Conservation (phyloP, 2,113 vertebrate genomes). For the Serilophus lunatus region DNA sequence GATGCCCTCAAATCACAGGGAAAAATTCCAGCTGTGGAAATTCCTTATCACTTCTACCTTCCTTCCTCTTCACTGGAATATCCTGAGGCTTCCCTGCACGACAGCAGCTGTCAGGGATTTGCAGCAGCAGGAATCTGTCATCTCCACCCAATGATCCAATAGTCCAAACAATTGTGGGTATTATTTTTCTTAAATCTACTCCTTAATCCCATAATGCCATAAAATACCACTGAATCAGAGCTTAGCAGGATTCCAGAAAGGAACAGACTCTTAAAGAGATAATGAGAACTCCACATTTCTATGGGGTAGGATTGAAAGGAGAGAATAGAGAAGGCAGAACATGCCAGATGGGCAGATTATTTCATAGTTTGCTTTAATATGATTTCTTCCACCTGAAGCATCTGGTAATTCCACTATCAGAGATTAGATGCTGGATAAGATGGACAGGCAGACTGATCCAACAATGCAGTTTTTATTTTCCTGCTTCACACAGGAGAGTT, state of each 20-base stretch:
- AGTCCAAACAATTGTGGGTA: slow-evolving; percentile 10
- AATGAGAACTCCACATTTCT: slow-evolving; percentile 22
- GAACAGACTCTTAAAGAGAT: slow-evolving; percentile 46
- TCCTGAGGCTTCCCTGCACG: not conserved
- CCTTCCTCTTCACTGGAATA: not conserved
- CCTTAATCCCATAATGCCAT: slow-evolving; percentile 57
- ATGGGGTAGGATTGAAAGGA: not conserved
- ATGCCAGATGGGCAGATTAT: slow-evolving; percentile 36
- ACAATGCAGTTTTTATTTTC: not conserved
- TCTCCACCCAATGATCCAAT: slow-evolving; percentile 16
- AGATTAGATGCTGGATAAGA: slow-evolving; percentile 4
- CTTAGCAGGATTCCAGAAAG: slow-evolving; percentile 38
- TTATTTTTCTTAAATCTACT: slow-evolving; percentile 55
- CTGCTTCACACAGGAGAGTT: not conserved
- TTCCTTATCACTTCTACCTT: not conserved
- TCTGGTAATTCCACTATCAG: slow-evolving; percentile 5
- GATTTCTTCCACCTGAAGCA: slow-evolving; percentile 45
- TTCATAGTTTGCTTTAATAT: slow-evolving; percentile 25
- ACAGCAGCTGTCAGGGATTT: not conserved
- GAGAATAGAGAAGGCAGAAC: not conserved
- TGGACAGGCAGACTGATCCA: not conserved
- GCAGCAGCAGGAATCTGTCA: slow-evolving; percentile 22
- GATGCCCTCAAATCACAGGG: not conserved
- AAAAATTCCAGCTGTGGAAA: not conserved
- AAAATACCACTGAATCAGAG: slow-evolving; percentile 35